A percentile compares a stretch with the other conserved stretches of the same genome.
Evolutionary conservation across 2,113 vertebrate species (phyloP).

Genomic region (Apteryx mantelli): DNA sequence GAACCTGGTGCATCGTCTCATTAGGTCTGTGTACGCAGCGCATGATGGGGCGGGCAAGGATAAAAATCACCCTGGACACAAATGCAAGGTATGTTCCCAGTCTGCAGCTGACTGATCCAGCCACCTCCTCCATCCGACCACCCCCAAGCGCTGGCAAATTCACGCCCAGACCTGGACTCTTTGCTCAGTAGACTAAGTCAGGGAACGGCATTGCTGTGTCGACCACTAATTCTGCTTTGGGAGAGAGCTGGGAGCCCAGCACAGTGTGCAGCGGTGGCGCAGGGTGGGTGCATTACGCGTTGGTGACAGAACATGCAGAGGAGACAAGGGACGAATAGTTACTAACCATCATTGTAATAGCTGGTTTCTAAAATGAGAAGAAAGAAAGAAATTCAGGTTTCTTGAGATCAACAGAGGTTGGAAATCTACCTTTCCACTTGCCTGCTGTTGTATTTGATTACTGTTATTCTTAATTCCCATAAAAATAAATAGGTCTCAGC

Average conservation of each 20-base stretch:
- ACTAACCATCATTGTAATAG: background rate
- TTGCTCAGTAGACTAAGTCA: background rate
- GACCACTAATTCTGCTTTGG: background rate
- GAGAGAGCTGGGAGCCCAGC: background rate
- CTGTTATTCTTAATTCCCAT: background rate
- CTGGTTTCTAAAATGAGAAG: background rate
- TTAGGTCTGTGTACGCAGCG: background rate
- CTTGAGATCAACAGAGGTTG: background rate
- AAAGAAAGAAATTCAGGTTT: background rate
- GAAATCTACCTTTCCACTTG: background rate
- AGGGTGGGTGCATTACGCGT: background rate
- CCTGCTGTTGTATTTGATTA: background rate
- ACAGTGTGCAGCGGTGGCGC: background rate
- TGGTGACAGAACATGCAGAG: background rate
- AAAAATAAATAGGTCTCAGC: background rate
- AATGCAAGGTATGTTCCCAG: background rate
- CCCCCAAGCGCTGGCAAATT: background rate
- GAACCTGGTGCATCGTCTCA: accelerated
- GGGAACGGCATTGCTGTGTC: background rate
- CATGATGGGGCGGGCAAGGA: background rate
- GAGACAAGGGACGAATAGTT: background rate
- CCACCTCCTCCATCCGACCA: background rate
- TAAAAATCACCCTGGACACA: accelerated
- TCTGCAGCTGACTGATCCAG: background rate
- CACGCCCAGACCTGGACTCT: background rate